These are phyloP conservation scores for Engystomops pustulosus DNA, from an alignment of 2,113 vertebrate genomes.

Conservation along the genomic window DNA sequence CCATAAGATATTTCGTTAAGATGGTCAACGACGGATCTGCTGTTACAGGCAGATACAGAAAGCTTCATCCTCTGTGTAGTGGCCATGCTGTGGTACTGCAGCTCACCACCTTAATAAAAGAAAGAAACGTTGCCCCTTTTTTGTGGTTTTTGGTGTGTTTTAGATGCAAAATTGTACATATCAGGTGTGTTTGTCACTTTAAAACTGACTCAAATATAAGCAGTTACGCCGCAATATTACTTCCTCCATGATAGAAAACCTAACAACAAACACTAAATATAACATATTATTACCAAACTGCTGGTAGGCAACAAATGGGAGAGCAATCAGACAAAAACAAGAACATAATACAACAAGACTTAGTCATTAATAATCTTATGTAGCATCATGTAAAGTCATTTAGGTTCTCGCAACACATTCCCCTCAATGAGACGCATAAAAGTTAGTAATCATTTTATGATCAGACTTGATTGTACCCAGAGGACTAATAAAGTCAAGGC, in stretches of 20 bases:
- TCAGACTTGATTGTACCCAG: not conserved
- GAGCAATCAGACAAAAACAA: conserved; percentile 1
- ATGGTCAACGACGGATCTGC: no score
- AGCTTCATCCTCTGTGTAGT: no score
- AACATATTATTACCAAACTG: not conserved
- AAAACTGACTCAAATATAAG: not conserved
- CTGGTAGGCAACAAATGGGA: not conserved
- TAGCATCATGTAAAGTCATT: not conserved
- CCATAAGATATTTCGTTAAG: no score
- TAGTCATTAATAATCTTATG: not conserved
- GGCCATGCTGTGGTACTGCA: no score
- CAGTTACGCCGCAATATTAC: not conserved
- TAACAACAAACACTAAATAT: not conserved
- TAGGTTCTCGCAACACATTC: not conserved
- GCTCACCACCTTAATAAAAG: no score
- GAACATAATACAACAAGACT: not conserved
- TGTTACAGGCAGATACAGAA: no score
- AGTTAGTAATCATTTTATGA: conserved; percentile 27
- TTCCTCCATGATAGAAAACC: not conserved
- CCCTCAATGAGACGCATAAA: not conserved
- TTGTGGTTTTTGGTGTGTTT: no score
- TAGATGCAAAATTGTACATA: no score
- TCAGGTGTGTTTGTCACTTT: no score
- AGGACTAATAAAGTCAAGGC: not conserved
- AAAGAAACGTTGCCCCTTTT: no score